Percentiles rank a stretch among this genome's conserved stretches.
Conservation (phyloP, 1,140 invertebrate genomes). For the Drosophila albomicans region DNA sequence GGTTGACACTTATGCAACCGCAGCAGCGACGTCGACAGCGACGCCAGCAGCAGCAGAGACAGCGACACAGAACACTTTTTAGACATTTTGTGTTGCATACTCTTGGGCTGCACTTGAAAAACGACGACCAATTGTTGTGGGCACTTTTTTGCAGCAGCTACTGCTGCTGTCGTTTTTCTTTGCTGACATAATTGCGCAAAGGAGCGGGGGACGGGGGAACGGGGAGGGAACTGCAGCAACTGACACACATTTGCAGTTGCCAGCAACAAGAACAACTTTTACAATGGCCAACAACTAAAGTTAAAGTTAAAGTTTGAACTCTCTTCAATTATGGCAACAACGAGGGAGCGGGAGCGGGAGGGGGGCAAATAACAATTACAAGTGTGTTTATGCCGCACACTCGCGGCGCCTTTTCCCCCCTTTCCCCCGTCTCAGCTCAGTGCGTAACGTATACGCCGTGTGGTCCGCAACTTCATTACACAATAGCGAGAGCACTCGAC, state of each 20-base stretch:
- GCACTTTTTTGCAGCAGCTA: not conserved
- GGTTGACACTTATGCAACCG: slow-evolving; percentile 78
- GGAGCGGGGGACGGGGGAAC: not conserved
- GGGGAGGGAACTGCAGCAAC: slow-evolving; percentile 1
- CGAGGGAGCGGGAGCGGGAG: slow-evolving; percentile 25
- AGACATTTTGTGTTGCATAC: slow-evolving; percentile 32
- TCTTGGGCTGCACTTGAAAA: slow-evolving; percentile 63
- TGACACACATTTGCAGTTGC: slow-evolving; percentile 59
- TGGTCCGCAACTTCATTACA: slow-evolving; percentile 73
- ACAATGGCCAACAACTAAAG: not conserved
- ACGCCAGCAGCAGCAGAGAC: not conserved
- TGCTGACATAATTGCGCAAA: slow-evolving; percentile 71
- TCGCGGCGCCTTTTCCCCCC: not conserved
- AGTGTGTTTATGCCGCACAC: slow-evolving; percentile 65
- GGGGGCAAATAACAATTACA: slow-evolving; percentile 63
- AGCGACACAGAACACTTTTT: slow-evolving; percentile 13
- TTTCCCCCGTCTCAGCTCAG: not conserved
- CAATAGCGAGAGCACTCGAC: slow-evolving; percentile 46
- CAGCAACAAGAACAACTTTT: slow-evolving; percentile 13
- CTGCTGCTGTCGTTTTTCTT: slow-evolving; percentile 9
- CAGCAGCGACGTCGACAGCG: slow-evolving; percentile 34
- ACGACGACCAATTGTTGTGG: slow-evolving; percentile 53
- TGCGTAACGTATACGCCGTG: slow-evolving; percentile 16
- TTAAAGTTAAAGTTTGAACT: slow-evolving; percentile 9
- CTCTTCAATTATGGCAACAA: slow-evolving; percentile 16